A percentile compares a stretch with the other conserved stretches of the same genome.
These are phyloP conservation scores for Drosophila ustulata DNA, from an alignment of 2,888 invertebrate genomes.

Conservation along the genomic window DNA sequence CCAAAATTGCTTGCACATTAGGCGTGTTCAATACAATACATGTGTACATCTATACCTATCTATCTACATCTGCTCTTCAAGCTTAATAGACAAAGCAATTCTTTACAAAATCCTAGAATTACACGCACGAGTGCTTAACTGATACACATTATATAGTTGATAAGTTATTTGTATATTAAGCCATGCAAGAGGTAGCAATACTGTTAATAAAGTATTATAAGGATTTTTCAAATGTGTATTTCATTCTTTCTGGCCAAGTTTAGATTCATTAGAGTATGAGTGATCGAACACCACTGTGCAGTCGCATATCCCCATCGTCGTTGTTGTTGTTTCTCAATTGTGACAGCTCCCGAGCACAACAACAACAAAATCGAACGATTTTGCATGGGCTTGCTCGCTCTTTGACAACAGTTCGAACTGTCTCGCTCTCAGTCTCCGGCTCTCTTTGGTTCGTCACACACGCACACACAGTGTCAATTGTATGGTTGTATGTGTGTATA, in stretches of 20 bases:
- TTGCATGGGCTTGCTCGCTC: conserved; percentile 27
- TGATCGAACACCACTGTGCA: conserved; percentile 38
- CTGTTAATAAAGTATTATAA: conserved; percentile 54
- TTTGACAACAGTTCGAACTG: conserved; percentile 9
- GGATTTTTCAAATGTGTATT: conserved; percentile 15
- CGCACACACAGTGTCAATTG: conserved; percentile 14
- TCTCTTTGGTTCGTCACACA: conserved; percentile 31
- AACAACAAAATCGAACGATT: conserved; percentile 17
- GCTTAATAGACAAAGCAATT: conserved; percentile 21
- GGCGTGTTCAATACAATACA: neutral
- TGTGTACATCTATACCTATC: neutral
- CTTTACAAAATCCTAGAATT: conserved; percentile 10
- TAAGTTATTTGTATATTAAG: conserved; percentile 32
- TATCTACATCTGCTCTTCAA: conserved; percentile 18
- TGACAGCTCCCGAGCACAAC: conserved; percentile 36
- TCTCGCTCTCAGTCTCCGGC: conserved; percentile 3
- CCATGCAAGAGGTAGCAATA: conserved; percentile 41
- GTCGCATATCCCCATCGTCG: neutral
- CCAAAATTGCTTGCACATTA: conserved; percentile 19
- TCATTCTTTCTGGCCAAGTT: neutral
- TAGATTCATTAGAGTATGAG: neutral
- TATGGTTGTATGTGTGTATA: conserved; percentile 11
- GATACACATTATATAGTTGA: conserved; percentile 23
- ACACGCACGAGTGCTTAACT: conserved; percentile 36
- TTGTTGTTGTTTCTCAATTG: conserved; percentile 39